These are phyloP conservation scores for Latrodectus hesperus DNA, from an alignment of 2,888 invertebrate genomes.

Conservation along the genomic window DNA sequence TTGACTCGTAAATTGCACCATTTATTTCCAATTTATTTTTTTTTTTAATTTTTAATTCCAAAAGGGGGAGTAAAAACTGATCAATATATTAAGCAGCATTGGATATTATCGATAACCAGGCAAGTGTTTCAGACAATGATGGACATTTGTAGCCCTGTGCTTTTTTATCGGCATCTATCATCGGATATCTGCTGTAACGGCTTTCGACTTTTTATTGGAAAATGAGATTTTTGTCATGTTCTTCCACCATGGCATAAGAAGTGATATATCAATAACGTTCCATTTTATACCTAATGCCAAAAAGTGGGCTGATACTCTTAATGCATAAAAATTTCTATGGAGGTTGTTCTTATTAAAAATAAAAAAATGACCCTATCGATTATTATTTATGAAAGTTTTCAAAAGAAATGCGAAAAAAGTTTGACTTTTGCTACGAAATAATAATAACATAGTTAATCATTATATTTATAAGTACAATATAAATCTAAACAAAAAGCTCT, in stretches of 20 bases:
- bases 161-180: constrained; percentile 52
- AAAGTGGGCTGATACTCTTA: no score
- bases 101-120: constrained; percentile 34
- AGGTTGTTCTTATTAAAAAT: no score
- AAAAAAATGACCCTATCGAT: no score
- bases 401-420: no score
- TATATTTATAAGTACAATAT: no score
- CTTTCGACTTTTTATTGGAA: constrained; percentile 52
- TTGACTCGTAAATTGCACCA: constrained; percentile 30
- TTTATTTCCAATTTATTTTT: constrained; percentile 35
- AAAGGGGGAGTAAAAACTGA: constrained; percentile 24
- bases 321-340: no score
- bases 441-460: no score
- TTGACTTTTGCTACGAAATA: no score
- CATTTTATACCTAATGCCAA: no score
- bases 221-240: constrained; percentile 27
- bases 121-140: constrained; percentile 56
- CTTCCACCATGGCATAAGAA: neutral
- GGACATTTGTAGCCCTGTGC: constrained; percentile 47
- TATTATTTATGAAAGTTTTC: no score
- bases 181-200: constrained; percentile 46
- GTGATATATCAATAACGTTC: neutral
- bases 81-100: constrained; percentile 44
- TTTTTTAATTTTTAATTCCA: neutral
- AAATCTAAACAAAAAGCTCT: no score